phyloP scores from a whole-genome alignment of 2,888 invertebrate genomes.

The Dendrolimus houi region DNA sequence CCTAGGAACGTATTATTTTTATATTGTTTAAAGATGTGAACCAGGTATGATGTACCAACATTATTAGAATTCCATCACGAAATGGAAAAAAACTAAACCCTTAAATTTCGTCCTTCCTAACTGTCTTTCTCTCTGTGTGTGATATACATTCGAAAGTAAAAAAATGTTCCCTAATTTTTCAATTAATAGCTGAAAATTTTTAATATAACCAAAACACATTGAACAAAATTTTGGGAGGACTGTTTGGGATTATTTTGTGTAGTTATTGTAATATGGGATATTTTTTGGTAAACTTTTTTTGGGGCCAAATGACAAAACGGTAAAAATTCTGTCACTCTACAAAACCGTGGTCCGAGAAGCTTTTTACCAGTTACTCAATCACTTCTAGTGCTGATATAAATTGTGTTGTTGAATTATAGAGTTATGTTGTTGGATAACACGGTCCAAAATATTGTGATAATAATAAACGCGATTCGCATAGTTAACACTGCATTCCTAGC shows the following conservation, averaged over 20 bases:
- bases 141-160: too few relatives aligned
- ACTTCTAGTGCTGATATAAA: neutral
- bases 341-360: neutral
- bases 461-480: conserved; percentile 39
- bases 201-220: neutral
- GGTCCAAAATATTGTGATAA: conserved; percentile 36
- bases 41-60: too few relatives aligned
- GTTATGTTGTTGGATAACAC: conserved; percentile 24
- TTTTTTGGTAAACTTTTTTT: neutral
- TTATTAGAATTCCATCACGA: too few relatives aligned
- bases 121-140: too few relatives aligned
- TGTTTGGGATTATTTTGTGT: neutral
- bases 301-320: neutral
- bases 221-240: neutral
- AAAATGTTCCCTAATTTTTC: too few relatives aligned
- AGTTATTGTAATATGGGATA: neutral
- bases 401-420: neutral
- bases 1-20: too few relatives aligned
- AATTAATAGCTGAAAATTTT: neutral
- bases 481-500: conserved; percentile 32
- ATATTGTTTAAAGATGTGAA: too few relatives aligned
- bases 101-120: too few relatives aligned
- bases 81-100: too few relatives aligned
- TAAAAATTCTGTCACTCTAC: too few relatives aligned
- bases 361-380: neutral